Evolutionary conservation across 2,888 invertebrate genomes (phyloP).

Genomic region (Pheosia gnoma): DNA sequence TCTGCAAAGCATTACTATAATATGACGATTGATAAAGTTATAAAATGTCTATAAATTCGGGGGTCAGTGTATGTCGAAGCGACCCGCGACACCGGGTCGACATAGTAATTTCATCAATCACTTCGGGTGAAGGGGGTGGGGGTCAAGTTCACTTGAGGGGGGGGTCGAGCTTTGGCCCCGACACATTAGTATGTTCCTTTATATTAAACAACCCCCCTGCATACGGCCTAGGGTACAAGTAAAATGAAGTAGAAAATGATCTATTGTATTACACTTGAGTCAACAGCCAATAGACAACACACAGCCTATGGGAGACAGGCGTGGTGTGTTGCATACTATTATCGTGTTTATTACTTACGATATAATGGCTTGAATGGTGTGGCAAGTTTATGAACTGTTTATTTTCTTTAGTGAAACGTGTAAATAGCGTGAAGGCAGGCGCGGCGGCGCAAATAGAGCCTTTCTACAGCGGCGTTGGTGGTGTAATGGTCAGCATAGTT

Average conservation of each 20-base stretch:
- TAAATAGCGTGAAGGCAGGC: slow-evolving; percentile 2
- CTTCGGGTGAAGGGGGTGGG: no score
- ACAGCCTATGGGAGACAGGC: neutral
- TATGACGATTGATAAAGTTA: no score
- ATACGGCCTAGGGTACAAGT: no score
- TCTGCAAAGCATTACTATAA: no score
- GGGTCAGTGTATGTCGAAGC: no score
- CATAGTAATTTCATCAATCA: no score
- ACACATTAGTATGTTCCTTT: no score
- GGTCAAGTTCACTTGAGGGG: no score
- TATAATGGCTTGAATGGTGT: neutral
- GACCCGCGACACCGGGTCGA: no score
- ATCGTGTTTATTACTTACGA: neutral
- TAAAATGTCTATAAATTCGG: no score
- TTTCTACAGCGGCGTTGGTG: slow-evolving; percentile 67
- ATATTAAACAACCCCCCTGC: no score
- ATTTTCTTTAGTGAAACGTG: neutral
- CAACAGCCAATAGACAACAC: neutral
- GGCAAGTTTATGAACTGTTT: neutral
- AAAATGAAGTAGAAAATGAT: neutral
- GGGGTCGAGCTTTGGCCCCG: no score
- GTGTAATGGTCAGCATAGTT: slow-evolving; percentile 85
- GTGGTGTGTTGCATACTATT: neutral
- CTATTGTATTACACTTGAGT: neutral
- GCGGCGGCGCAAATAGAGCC: slow-evolving; percentile 8